A percentile compares a stretch with the other conserved stretches of the same genome.
Conservation (phyloP, 2,113 vertebrate genomes). For the Ia io region DNA sequence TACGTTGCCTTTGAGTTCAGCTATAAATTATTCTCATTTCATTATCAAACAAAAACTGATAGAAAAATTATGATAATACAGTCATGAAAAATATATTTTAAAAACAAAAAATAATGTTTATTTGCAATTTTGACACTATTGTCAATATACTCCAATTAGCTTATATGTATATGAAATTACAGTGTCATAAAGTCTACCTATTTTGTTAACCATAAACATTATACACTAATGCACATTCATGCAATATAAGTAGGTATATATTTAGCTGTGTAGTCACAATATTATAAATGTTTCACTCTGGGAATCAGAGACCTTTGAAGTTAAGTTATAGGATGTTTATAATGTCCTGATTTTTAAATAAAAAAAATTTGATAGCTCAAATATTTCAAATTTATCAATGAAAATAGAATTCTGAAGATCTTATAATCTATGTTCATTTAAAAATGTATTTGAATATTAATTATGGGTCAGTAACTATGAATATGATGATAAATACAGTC, state of each 20-base stretch:
- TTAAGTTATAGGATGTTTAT: neutral
- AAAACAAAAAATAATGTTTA: neutral
- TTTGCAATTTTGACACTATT: neutral
- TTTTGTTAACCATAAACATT: neutral
- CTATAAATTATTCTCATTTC: neutral
- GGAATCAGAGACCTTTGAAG: neutral
- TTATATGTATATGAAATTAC: neutral
- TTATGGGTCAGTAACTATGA: neutral
- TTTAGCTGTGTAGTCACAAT: neutral
- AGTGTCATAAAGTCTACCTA: neutral
- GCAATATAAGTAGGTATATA: neutral
- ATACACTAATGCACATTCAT: neutral
- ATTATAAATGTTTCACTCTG: neutral
- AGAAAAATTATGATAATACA: neutral
- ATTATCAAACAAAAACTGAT: neutral
- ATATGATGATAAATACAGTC: neutral
- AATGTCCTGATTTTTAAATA: neutral
- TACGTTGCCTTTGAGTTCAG: neutral
- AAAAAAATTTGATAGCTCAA: neutral
- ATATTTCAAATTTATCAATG: neutral
- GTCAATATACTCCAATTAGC: neutral
- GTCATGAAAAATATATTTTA: neutral
- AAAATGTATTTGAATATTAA: neutral
- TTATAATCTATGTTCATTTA: neutral
- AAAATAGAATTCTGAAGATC: neutral